Conservation (phyloP, 2,797 vertebrate genomes). For the Coendou prehensilis region DNA sequence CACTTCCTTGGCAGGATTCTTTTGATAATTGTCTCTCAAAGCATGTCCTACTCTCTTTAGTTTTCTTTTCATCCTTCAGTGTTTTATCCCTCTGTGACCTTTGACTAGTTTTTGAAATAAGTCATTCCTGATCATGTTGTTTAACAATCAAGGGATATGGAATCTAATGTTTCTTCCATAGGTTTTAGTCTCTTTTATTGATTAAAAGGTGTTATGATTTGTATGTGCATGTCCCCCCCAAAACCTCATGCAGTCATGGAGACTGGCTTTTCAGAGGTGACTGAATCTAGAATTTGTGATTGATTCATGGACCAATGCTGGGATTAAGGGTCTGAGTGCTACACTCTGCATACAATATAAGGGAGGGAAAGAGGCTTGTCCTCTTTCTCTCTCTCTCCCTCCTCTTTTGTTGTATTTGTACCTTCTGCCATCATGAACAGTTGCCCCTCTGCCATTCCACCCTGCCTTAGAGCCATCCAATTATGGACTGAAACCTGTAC, state of each 20-base stretch:
- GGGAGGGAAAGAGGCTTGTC: too few relatives aligned
- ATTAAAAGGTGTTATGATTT: not conserved
- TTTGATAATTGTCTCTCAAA: not conserved
- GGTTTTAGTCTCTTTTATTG: slow-evolving; percentile 8
- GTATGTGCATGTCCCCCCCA: not conserved
- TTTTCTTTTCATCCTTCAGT: slow-evolving; percentile 15
- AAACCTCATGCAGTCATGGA: not conserved
- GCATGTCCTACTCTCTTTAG: not conserved
- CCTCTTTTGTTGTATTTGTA: too few relatives aligned
- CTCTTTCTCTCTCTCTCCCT: too few relatives aligned
- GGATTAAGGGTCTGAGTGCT: too few relatives aligned
- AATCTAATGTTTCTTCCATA: slow-evolving; percentile 12
- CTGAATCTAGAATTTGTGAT: too few relatives aligned
- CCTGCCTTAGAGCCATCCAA: too few relatives aligned
- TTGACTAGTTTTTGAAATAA: slow-evolving; percentile 66
- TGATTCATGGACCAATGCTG: too few relatives aligned
- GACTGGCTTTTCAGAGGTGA: not conserved
- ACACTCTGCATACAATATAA: too few relatives aligned
- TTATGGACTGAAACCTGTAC: too few relatives aligned
- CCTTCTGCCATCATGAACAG: too few relatives aligned
- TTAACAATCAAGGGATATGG: slow-evolving; percentile 24
- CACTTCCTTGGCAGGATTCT: not conserved
- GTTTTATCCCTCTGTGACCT: not conserved
- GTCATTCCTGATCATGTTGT: slow-evolving; percentile 4
- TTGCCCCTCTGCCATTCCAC: too few relatives aligned